phyloP scores from a whole-genome alignment of 2,113 vertebrate species.

The Pongo pygmaeus region DNA sequence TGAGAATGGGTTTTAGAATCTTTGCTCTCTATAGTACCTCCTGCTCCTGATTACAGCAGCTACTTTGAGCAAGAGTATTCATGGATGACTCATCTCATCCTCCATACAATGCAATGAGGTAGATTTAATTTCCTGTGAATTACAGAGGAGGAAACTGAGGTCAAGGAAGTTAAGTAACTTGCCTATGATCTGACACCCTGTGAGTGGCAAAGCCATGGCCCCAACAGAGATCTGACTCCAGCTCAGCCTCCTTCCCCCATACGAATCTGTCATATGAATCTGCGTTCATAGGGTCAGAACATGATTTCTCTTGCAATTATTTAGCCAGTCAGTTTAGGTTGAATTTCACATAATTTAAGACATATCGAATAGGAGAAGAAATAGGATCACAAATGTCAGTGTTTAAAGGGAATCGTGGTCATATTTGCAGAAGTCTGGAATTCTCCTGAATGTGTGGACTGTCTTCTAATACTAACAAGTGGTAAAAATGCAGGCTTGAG shows the following conservation, averaged over 20 bases:
- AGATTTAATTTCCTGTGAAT: too few relatives aligned
- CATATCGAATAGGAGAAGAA: not conserved
- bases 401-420: not conserved
- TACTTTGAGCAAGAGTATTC: not conserved
- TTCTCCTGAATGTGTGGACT: not conserved
- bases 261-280: not conserved
- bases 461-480: not conserved
- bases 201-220: not conserved
- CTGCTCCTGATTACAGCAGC: not conserved
- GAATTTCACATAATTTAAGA: not conserved
- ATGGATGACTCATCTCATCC: not conserved
- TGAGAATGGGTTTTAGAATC: not conserved
- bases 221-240: not conserved
- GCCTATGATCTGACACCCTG: not conserved
- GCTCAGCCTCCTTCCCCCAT: rapidly evolving
- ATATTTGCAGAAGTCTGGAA: not conserved
- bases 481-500: not conserved
- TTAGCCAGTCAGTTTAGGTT: not conserved
- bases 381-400: not conserved
- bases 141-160: not conserved
- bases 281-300: not conserved
- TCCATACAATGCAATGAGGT: not conserved
- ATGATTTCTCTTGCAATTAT: not conserved
- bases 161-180: not conserved
- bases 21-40: not conserved